Evolutionary conservation across 2,888 invertebrate species (phyloP), one percentile per base, ranked within the genome.

Genomic region (Bedellia somnulentella): DNA sequence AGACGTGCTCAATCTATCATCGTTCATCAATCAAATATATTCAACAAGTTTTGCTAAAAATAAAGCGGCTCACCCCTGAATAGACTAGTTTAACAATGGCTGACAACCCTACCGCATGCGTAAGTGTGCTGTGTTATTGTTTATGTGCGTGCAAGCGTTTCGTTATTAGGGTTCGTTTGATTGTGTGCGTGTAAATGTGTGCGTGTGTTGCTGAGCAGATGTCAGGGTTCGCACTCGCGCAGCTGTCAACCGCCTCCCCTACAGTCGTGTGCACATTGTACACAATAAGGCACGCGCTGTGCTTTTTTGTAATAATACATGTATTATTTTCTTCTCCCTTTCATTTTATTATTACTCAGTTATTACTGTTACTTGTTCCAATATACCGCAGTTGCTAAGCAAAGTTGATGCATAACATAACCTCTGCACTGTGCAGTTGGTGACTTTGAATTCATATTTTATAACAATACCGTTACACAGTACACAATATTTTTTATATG

Each of bases 31-130:
- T 73, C 71, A 71, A 60, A 47, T 46, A 55, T 56, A 63, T 67
- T 70, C 73, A 75, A 75, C 73, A 75, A 71, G 73, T 75, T 25
- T 24, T n/a, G n/a, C 17, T 16, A 70, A 71, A 70, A 73, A 73
- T 71, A 68, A 70, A 68, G 61, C 62, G 57, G 46, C 39, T 42
- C 49, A 53, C 44, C 57, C 59, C 62, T 62, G 54, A 46, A 47
- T 13, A 37, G 38, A 39, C 33, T 36, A 34, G 34, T 36, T 32
- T 38, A 44, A 41, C 51, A 61, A 61, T 60, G 48, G 57, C 52
- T 49, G 55, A 52, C 64, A 57, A 62, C 29, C 63, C 63, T 54
- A 49, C 21, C 42, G 37, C 38, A 41, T 43, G 41, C 37, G 46
- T 47, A 50, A 55, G 52, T n/a, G n/a, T n/a, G n/a, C 54, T 53